A percentile compares a stretch with the other conserved stretches of the same genome.
phyloP scores from a whole-genome alignment of 2,888 invertebrate genomes.

The Didymodactylos carnosus region DNA sequence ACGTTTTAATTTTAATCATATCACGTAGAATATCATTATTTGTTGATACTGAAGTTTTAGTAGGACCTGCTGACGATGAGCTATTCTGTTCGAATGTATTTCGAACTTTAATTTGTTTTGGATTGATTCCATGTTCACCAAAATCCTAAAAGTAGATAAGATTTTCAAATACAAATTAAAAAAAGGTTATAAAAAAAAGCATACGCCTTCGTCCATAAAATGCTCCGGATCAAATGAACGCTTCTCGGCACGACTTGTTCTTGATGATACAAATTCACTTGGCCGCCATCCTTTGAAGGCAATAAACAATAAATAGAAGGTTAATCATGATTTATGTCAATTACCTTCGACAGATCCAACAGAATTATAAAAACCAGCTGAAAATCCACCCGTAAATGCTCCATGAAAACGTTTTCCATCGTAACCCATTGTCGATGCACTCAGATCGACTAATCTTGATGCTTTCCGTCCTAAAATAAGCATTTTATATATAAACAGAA shows the following conservation, averaged over 20 bases:
- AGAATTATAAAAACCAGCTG: constrained; percentile 87
- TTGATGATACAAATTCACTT: constrained; percentile 66
- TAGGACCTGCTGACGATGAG: neutral
- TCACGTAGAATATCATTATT: neutral
- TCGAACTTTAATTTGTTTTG: constrained; percentile 58
- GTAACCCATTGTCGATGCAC: neutral
- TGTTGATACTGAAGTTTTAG: neutral
- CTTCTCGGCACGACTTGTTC: constrained; percentile 45
- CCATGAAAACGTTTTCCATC: constrained; percentile 50
- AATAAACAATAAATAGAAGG: neutral
- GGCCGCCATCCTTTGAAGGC: constrained; percentile 61
- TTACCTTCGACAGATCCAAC: constrained; percentile 69
- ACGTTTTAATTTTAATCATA: neutral
- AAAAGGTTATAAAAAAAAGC: neutral
- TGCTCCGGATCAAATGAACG: constrained; percentile 56
- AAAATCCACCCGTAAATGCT: constrained; percentile 93
- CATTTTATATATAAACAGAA: no score
- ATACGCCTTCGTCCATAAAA: constrained; percentile 84
- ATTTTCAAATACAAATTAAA: constrained; percentile 2
- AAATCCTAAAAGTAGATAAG: constrained; percentile 44
- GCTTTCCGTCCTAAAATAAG: neutral
- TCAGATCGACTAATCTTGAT: neutral
- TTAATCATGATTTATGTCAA: neutral
- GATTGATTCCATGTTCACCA: constrained; percentile 81
- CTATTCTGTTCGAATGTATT: neutral